These are phyloP conservation scores for Rambutsinella grinnellia DNA, from an alignment of 2,888 invertebrate species.

Conservation along the genomic window DNA sequence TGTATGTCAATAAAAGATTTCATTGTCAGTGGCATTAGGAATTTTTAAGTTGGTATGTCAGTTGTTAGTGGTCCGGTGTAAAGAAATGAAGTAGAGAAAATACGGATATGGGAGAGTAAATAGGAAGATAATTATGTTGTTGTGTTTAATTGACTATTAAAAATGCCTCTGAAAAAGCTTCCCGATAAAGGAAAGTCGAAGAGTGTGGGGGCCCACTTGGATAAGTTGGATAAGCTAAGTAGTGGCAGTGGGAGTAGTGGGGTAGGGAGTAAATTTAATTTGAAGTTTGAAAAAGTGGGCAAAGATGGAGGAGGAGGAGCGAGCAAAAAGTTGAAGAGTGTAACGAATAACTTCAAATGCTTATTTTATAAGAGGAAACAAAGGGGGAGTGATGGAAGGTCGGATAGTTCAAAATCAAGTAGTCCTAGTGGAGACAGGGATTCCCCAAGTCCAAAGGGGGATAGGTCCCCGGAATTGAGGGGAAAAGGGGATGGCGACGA, in stretches of 20 bases:
- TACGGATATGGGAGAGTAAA: too few relatives aligned
- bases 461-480: constrained; percentile 30
- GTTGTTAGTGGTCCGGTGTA: too few relatives aligned
- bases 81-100: too few relatives aligned
- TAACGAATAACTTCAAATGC: constrained; percentile 45
- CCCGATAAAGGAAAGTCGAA: constrained; percentile 43
- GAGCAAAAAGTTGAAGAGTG: constrained; percentile 36
- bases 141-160: neutral
- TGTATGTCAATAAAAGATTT: constrained; percentile 38
- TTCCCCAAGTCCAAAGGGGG: constrained; percentile 30
- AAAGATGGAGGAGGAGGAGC: constrained; percentile 25
- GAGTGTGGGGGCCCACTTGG: constrained; percentile 37
- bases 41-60: neutral
- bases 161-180: constrained; percentile 30
- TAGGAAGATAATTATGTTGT: neutral
- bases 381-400: constrained; percentile 38
- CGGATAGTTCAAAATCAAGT: constrained; percentile 47
- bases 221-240: constrained; percentile 3
- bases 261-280: constrained; percentile 46
- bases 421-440: constrained; percentile 33
- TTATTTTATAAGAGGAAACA: constrained; percentile 42
- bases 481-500: neutral
- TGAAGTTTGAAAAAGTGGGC: constrained; percentile 46
- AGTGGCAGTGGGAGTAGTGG: too few relatives aligned
- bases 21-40: constrained; percentile 37